Evolutionary conservation across 2,113 vertebrate genomes (phyloP), one percentile per base, ranked within the genome.

Genomic region (Eretmochelys imbricata): DNA sequence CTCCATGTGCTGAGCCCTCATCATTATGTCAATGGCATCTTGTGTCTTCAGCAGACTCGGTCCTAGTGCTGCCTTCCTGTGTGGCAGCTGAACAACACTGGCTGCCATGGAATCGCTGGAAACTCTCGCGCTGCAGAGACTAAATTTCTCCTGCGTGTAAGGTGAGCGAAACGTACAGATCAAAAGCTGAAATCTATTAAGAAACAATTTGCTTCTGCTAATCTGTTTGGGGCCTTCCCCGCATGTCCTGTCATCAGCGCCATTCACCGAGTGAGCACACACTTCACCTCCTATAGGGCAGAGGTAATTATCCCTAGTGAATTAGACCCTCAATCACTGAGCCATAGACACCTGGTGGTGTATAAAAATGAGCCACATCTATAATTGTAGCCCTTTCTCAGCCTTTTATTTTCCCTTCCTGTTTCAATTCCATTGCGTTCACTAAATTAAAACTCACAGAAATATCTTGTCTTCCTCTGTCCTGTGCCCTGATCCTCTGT

Each of bases 251-350:
- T 95, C 89, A 93, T 84, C 89, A 93, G 80, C 1, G 1, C 80
- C 84, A 50, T 80, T 96, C 88, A 87, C 48, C 0, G 0, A 87
- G 49, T 54, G 80, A 95, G 57, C 75, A 91, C 62, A 53, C 80
- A 89, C 91, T 96, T 93, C 80, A 90, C 89, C 85, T 89, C 80
- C 65, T 65, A 2, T 55, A 69, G 88, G 88, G 94, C 0, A 0
- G 53, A 82, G 80, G 85, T 87, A 96, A 93, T 96, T 96, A 96
- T 82, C 91, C 80, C 85, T 89, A 53, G 88, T 80, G 93, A 93
- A 92, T 92, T 65, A 92, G 75, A 78, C 82, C 83, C 76, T 96
- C 76, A 87, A 7, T 89, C 83, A 79, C 65, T 50, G 25, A 3
- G 93, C 57, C 87, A 51, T 12, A 80, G 57, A 48, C 42, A 92